These are phyloP conservation scores for Tachina lurida DNA, from an alignment of 2,888 invertebrate genomes.

Conservation along the genomic window DNA sequence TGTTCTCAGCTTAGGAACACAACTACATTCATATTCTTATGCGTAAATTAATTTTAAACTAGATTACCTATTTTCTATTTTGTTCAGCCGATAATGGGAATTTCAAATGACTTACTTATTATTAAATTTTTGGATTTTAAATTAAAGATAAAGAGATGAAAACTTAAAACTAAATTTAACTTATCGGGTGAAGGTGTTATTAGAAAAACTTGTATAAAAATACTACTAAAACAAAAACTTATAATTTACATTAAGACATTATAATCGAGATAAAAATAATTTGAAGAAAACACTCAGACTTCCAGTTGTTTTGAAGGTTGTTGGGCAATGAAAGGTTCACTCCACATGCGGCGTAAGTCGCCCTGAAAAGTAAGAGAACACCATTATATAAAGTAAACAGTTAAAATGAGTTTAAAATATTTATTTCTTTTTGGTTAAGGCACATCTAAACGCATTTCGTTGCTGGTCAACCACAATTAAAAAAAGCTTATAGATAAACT, in stretches of 20 bases:
- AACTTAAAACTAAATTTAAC: conserved; percentile 56
- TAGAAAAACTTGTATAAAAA: conserved; percentile 70
- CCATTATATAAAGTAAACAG: not conserved
- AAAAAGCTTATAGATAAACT: no score
- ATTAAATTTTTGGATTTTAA: conserved; percentile 22
- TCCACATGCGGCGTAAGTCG: conserved; percentile 98
- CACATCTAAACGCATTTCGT: no score
- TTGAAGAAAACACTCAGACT: conserved; percentile 85
- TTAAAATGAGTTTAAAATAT: no score
- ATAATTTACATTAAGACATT: conserved; percentile 74
- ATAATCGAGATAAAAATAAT: conserved; percentile 73
- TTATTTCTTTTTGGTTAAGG: no score
- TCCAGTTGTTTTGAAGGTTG: conserved; percentile 91
- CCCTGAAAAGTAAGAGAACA: conserved; percentile 86
- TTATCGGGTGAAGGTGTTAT: conserved; percentile 58
- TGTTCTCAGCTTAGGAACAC: not conserved
- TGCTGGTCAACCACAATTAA: no score
- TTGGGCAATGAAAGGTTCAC: conserved; percentile 95
- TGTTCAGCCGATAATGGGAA: conserved; percentile 13
- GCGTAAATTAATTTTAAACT: not conserved
- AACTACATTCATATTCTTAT: not conserved
- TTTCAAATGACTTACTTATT: conserved; percentile 35
- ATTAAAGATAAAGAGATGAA: conserved; percentile 21
- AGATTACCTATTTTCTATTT: not conserved
- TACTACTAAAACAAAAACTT: conserved; percentile 71